Evolutionary conservation across 1,140 invertebrate genomes (phyloP).

Genomic region (Apis dorsata): DNA sequence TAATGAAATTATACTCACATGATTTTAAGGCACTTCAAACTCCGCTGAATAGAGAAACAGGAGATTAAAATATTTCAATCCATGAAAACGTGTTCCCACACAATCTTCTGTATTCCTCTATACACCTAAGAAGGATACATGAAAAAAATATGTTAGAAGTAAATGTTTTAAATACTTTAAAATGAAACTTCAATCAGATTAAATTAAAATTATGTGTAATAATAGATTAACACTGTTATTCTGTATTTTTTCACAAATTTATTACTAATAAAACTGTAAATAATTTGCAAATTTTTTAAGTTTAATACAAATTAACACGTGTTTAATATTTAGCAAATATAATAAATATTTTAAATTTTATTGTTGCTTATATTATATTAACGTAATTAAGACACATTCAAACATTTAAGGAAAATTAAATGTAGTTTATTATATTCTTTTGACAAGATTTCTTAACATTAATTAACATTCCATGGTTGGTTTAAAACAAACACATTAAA

Average conservation of each 20-base stretch:
- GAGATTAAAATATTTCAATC: conserved; percentile 66
- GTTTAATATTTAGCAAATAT: conserved; percentile 1
- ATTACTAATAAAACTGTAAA: conserved; percentile 9
- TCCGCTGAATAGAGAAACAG: conserved; percentile 69
- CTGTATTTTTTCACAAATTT: background rate
- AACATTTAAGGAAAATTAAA: conserved; percentile 18
- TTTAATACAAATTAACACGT: conserved; percentile 24
- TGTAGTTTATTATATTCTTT: conserved; percentile 33
- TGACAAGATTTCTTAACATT: conserved; percentile 28
- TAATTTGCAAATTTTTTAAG: background rate
- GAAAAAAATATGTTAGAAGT: conserved; percentile 53
- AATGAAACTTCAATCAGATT: conserved; percentile 8
- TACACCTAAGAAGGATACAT: conserved; percentile 74
- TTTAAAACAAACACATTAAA: conserved; percentile 1
- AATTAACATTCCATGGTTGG: conserved; percentile 27
- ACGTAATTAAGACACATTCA: conserved; percentile 18
- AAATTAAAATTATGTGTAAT: background rate
- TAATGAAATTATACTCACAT: conserved; percentile 68
- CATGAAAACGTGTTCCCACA: conserved; percentile 71
- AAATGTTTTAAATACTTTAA: conserved; percentile 3
- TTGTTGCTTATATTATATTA: conserved; percentile 1
- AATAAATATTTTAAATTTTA: conserved; percentile 6
- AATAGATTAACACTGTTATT: background rate
- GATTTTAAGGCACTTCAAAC: conserved; percentile 63
- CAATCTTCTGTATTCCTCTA: conserved; percentile 70